Evolutionary conservation across 1,140 invertebrate species (phyloP).

Genomic region (Coptotermes formosanus): DNA sequence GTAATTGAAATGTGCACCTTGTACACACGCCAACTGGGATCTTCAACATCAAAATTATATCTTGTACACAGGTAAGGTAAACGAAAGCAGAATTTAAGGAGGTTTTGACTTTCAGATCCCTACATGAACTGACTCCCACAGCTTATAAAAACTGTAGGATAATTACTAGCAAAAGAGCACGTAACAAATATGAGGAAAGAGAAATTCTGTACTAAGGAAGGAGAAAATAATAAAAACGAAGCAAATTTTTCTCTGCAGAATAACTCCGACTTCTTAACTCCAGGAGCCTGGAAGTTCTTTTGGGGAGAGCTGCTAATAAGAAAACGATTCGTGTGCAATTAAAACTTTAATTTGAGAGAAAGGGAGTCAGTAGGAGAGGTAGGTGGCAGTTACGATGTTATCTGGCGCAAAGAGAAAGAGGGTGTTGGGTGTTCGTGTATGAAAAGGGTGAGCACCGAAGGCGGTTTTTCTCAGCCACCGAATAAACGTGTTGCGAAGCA

Average conservation of each 20-base stretch:
- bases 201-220: neutral
- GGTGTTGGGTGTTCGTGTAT: neutral
- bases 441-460: neutral
- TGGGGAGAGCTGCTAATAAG: neutral
- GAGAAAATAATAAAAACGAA: neutral
- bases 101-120: no score
- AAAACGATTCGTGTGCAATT: conserved; percentile 26
- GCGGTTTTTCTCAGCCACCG: neutral
- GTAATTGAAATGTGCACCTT: no score
- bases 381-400: neutral
- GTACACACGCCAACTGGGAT: no score
- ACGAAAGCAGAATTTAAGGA: no score
- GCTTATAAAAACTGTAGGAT: neutral
- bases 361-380: neutral
- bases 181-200: neutral
- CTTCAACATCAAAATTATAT: no score
- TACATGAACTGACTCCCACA: neutral
- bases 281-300: conserved; percentile 6
- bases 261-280: conserved; percentile 22
- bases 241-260: neutral
- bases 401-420: neutral
- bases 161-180: neutral
- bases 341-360: conserved; percentile 29
- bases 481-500: neutral
- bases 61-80: no score